Evolutionary conservation across 2,113 vertebrate species (phyloP).

Genomic region (Atractosteus spatula): DNA sequence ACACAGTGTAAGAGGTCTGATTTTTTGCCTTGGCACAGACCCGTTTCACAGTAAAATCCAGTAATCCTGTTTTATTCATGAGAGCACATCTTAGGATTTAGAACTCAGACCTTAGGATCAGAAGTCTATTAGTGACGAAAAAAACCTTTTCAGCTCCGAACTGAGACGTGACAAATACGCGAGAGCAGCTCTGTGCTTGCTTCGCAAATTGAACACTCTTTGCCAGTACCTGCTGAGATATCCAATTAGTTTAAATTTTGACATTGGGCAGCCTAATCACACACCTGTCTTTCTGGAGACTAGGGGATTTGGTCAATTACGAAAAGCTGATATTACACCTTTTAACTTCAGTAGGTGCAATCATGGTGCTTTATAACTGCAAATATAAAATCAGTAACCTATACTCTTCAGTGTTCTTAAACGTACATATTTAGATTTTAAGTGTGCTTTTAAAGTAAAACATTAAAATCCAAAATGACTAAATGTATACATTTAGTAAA

Average conservation of each 20-base stretch:
- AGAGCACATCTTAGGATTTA: conserved; percentile 40
- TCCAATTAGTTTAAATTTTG: conserved; percentile 8
- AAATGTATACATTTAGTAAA: too few species aligned
- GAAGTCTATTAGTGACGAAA: conserved; percentile 9
- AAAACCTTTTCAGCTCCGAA: conserved; percentile 6
- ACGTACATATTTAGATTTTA: too few species aligned
- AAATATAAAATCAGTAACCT: too few species aligned
- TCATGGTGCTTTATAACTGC: neutral
- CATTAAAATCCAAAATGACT: too few species aligned
- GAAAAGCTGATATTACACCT: neutral
- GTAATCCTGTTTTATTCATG: conserved; percentile 63
- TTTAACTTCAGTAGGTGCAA: neutral
- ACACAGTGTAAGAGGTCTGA: conserved; percentile 24
- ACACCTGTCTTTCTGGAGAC: neutral
- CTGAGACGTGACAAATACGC: conserved; percentile 4
- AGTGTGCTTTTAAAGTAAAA: neutral
- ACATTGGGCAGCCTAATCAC: neutral
- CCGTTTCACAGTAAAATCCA: conserved; percentile 19
- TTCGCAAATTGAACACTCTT: conserved; percentile 13
- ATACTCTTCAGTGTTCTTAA: too few species aligned
- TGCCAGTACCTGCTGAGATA: neutral
- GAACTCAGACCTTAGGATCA: conserved; percentile 23
- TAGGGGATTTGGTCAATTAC: too few species aligned
- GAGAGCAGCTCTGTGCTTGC: conserved; percentile 2
- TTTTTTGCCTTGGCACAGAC: conserved; percentile 33